Percentiles rank a stretch among this genome's conserved stretches.
These are phyloP conservation scores for Paratilapia polleni DNA, from an alignment of 2,113 vertebrate species.

Conservation along the genomic window DNA sequence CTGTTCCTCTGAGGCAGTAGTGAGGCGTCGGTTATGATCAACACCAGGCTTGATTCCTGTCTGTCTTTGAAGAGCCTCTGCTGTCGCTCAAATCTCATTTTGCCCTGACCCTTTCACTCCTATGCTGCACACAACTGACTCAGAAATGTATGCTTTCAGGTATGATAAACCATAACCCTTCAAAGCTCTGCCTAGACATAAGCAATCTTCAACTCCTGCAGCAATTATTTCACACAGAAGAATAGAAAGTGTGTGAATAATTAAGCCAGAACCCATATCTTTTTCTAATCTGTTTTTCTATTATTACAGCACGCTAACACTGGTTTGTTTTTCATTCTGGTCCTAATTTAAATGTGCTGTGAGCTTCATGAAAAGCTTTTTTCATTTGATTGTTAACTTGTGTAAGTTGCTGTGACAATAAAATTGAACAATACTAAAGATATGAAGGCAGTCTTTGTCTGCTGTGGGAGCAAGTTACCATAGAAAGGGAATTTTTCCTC, in stretches of 20 bases:
- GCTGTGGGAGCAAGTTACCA: slow-evolving; percentile 49
- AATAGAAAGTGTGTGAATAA: background rate
- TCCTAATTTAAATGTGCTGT: slow-evolving; percentile 17
- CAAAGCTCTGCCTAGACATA: background rate
- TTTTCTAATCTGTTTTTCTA: slow-evolving; percentile 12
- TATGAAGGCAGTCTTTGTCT: slow-evolving; percentile 57
- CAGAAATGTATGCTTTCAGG: background rate
- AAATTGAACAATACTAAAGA: slow-evolving; percentile 50
- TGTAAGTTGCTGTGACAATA: slow-evolving; percentile 48
- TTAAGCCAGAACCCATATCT: slow-evolving; percentile 26
- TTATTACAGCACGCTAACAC: background rate
- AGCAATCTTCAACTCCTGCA: background rate
- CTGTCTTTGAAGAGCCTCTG: slow-evolving; percentile 30
- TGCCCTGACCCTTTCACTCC: slow-evolving; percentile 31
- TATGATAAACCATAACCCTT: background rate
- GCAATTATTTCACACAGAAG: slow-evolving; percentile 12
- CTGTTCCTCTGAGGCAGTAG: slow-evolving; percentile 4
- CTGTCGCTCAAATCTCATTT: slow-evolving; percentile 38
- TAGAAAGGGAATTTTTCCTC: slow-evolving; percentile 55
- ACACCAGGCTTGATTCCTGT: slow-evolving; percentile 37
- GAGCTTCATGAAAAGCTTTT: slow-evolving; percentile 10
- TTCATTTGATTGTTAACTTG: slow-evolving; percentile 7
- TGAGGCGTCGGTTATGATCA: slow-evolving; percentile 29
- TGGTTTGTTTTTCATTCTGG: slow-evolving; percentile 25
- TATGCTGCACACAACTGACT: background rate